These are phyloP conservation scores for Hippopotamyrus pictus DNA, from an alignment of 2,797 vertebrate species.

Conservation along the genomic window DNA sequence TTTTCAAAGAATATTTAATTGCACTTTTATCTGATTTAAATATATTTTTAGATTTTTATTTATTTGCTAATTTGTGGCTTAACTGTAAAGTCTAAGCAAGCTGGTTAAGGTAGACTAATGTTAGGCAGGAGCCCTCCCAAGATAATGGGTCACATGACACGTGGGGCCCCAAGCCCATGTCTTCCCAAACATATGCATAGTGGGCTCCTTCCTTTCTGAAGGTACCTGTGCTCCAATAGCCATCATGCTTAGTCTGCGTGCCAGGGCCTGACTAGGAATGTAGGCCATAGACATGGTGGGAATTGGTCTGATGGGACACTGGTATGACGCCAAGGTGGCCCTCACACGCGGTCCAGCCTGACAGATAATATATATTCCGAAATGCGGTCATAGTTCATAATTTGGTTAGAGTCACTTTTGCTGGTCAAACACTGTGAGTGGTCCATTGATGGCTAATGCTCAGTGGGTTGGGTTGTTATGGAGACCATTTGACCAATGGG, in stretches of 20 bases:
- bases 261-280: background rate
- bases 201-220: background rate
- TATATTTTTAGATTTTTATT: background rate
- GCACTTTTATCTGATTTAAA: background rate
- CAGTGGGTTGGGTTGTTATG: background rate
- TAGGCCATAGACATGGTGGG: background rate
- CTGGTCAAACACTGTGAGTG: background rate
- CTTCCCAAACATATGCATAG: background rate
- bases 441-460: conserved; percentile 6
- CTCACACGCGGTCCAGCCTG: background rate
- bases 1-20: background rate
- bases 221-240: background rate
- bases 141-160: background rate
- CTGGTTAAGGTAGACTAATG: background rate
- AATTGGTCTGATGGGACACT: background rate
- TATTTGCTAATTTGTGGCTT: background rate
- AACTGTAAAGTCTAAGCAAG: background rate
- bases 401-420: background rate
- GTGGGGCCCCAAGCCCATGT: background rate
- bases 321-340: background rate
- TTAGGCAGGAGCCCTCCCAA: background rate
- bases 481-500: background rate
- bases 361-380: background rate
- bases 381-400: background rate
- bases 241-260: background rate